Percentiles rank a stretch among this genome's conserved stretches.
Evolutionary conservation across 2,113 vertebrate species (phyloP).

Genomic region (Paraplagusia blochii): DNA sequence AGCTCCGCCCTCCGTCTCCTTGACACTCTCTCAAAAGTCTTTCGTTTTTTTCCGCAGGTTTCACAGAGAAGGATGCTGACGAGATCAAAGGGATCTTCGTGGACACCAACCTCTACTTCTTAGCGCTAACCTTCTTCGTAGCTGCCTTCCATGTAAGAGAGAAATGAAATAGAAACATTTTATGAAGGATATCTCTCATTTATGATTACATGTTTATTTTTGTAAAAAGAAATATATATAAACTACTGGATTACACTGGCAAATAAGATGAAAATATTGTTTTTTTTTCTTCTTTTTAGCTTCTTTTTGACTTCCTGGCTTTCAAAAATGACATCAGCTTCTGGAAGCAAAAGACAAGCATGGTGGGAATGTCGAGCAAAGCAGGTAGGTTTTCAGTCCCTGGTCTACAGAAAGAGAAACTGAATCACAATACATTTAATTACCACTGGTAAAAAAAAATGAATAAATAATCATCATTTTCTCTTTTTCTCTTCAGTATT

Average conservation of each 20-base stretch:
- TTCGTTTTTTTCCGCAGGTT: slow-evolving; percentile 73
- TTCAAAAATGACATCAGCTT: slow-evolving; percentile 99
- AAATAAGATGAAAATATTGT: background rate
- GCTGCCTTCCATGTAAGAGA: slow-evolving; percentile 93
- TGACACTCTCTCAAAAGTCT: background rate
- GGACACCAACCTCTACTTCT: slow-evolving; percentile 96
- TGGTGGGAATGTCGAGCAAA: slow-evolving; percentile 98
- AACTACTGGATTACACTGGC: no score
- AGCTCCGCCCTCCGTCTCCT: background rate
- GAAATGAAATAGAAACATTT: background rate
- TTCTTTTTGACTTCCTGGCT: slow-evolving; percentile 96
- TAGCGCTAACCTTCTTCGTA: slow-evolving; percentile 94
- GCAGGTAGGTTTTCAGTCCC: slow-evolving; percentile 77
- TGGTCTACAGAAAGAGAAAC: background rate
- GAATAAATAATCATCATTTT: background rate
- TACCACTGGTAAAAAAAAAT: no score
- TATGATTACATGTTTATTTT: background rate
- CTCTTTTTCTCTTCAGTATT: slow-evolving; percentile 75
- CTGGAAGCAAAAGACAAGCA: slow-evolving; percentile 97
- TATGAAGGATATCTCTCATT: background rate
- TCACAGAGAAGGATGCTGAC: slow-evolving; percentile 97
- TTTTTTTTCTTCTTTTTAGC: slow-evolving; percentile 67
- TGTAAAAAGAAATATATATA: no score
- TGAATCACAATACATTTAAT: no score
- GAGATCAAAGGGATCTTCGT: slow-evolving; percentile 99